Conservation (phyloP, 2,113 vertebrate species). For the Malurus cyaneus region DNA sequence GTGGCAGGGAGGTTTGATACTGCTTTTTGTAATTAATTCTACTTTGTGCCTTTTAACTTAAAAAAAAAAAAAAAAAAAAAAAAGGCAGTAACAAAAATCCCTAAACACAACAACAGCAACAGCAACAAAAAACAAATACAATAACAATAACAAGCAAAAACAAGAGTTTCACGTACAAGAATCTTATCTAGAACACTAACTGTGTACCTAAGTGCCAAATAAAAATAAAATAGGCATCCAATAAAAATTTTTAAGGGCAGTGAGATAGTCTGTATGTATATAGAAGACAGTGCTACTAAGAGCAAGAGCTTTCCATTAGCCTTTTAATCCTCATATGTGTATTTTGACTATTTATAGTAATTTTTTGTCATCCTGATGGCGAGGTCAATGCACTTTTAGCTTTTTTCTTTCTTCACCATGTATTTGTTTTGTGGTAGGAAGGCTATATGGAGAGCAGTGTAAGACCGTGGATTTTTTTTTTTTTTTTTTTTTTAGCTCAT, state of each 20-base stretch:
- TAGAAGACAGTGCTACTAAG: neutral
- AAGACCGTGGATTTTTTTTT: neutral
- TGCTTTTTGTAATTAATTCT: neutral
- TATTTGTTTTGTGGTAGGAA: neutral
- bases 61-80: rapidly evolving
- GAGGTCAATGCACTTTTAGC: neutral
- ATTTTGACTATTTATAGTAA: neutral
- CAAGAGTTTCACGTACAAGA: neutral
- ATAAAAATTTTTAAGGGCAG: neutral
- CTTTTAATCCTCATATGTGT: neutral
- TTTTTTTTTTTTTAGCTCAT: neutral
- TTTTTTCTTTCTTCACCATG: neutral
- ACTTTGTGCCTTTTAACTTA: neutral
- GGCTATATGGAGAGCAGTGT: neutral
- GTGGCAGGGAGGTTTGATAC: neutral
- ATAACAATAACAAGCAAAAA: neutral
- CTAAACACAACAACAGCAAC: neutral
- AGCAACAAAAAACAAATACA: too few relatives aligned
- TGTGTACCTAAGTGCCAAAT: neutral
- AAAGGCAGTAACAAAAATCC: neutral
- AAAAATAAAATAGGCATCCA: neutral
- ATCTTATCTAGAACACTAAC: neutral
- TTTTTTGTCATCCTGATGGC: neutral
- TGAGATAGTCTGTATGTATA: neutral
- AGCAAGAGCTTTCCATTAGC: neutral